Evolutionary conservation across 2,888 invertebrate genomes (phyloP).

Genomic region (Plebejus anna): DNA sequence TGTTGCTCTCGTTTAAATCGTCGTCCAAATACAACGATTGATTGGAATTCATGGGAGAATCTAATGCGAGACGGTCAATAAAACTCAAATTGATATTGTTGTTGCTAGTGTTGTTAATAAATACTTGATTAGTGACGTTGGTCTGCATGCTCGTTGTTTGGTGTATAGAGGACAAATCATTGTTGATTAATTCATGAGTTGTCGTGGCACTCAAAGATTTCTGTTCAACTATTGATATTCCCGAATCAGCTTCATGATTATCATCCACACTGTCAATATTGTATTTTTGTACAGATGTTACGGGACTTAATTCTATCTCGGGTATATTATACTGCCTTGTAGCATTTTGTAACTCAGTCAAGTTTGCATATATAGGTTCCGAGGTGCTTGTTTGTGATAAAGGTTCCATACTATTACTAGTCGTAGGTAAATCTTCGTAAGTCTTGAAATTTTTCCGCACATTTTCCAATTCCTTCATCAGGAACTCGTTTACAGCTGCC

Average conservation of each 20-base stretch:
- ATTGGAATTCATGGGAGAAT: constrained; percentile 63
- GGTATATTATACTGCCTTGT: constrained; percentile 33
- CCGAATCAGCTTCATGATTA: constrained; percentile 52
- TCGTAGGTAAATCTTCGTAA: constrained; percentile 40
- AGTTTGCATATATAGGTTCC: constrained; percentile 60
- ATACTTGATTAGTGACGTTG: constrained; percentile 60
- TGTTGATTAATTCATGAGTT: constrained; percentile 39
- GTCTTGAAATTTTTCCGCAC: constrained; percentile 57
- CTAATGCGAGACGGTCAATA: constrained; percentile 66
- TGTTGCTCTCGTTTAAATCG: constrained; percentile 75
- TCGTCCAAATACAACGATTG: constrained; percentile 69
- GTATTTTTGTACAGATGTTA: constrained; percentile 24
- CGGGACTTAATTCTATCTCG: background rate
- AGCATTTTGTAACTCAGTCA: constrained; percentile 38
- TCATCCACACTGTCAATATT: constrained; percentile 29
- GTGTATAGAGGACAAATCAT: constrained; percentile 43
- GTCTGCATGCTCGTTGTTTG: constrained; percentile 58
- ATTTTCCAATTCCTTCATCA: constrained; percentile 65
- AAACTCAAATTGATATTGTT: constrained; percentile 68
- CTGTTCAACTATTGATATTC: constrained; percentile 57
- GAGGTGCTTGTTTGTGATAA: background rate
- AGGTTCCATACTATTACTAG: constrained; percentile 11
- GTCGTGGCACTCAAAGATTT: constrained; percentile 48
- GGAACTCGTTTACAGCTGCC: constrained; percentile 59
- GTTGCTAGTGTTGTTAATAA: constrained; percentile 60